Conservation (phyloP, 2,888 invertebrate genomes). For the Tachina grossa region DNA sequence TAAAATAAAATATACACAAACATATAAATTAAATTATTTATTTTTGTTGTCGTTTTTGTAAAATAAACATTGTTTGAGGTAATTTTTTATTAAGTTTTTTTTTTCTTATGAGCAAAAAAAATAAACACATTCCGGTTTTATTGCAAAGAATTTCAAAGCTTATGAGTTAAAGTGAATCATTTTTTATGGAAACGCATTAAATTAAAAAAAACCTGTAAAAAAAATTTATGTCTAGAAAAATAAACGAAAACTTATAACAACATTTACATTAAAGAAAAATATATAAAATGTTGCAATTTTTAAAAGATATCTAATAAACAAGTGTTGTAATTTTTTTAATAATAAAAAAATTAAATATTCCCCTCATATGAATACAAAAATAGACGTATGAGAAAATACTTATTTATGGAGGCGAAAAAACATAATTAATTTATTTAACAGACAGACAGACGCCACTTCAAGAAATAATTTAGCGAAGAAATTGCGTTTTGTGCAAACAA, state of each 20-base stretch:
- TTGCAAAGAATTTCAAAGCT: constrained; percentile 21
- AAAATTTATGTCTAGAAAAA: neutral
- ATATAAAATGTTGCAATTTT: no score
- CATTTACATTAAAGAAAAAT: neutral
- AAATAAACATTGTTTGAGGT: constrained; percentile 52
- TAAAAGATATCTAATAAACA: no score
- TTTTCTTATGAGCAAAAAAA: neutral
- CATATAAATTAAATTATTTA: constrained; percentile 34
- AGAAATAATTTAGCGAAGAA: no score
- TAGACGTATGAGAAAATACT: no score
- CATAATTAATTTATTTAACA: no score
- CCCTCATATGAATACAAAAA: no score
- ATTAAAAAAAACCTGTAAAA: constrained; percentile 27
- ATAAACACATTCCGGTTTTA: constrained; percentile 49
- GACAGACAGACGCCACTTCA: no score
- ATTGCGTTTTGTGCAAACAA: no score
- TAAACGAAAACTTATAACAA: neutral
- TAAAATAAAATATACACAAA: neutral
- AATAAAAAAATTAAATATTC: no score
- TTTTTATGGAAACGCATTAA: constrained; percentile 11
- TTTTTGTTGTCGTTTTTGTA: constrained; percentile 31
- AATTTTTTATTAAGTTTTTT: constrained; percentile 37
- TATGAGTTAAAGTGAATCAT: constrained; percentile 35
- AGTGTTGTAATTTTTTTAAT: no score
- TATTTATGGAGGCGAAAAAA: no score